These are phyloP conservation scores for Excalfactoria chinensis DNA, from an alignment of 2,113 vertebrate genomes.

Conservation along the genomic window DNA sequence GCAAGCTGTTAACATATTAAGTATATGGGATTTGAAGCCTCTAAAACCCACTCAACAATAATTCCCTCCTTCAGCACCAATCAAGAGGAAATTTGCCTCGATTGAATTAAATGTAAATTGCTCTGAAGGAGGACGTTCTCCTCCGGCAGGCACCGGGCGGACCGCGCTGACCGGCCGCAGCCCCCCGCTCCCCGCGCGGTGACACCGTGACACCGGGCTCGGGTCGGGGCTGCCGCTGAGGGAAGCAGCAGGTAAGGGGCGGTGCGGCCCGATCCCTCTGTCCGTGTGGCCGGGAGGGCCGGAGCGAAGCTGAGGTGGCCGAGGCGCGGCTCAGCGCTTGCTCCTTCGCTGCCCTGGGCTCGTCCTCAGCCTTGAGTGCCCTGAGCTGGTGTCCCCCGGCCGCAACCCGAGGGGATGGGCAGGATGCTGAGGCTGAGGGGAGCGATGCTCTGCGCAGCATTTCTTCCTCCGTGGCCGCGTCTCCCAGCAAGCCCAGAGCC, in stretches of 20 bases:
- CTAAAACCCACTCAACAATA: conserved; percentile 66
- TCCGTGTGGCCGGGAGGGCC: background rate
- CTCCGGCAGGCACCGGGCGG: background rate
- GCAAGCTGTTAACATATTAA: conserved; percentile 62
- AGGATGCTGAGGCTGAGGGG: background rate
- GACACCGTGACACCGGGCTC: background rate
- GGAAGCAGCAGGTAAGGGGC: conserved; percentile 59
- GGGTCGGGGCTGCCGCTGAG: background rate
- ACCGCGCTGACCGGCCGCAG: background rate
- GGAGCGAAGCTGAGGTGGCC: background rate
- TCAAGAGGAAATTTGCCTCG: conserved; percentile 64
- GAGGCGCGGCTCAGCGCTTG: background rate
- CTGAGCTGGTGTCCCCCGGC: background rate
- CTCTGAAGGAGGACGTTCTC: conserved; percentile 40
- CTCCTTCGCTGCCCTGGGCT: background rate
- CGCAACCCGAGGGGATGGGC: background rate
- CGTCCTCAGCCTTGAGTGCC: background rate
- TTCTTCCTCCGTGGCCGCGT: background rate
- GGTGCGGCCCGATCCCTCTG: background rate
- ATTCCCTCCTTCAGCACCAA: conserved; percentile 70
- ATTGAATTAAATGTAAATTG: conserved; percentile 67
- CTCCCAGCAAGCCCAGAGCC: background rate
- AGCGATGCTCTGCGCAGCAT: fast-evolving
- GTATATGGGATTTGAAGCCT: conserved; percentile 47
- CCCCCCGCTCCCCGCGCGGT: too few relatives aligned